A percentile compares a stretch with the other conserved stretches of the same genome.
phyloP scores from a whole-genome alignment of 2,888 invertebrate genomes.

The Aspidiotus rigidus region DNA sequence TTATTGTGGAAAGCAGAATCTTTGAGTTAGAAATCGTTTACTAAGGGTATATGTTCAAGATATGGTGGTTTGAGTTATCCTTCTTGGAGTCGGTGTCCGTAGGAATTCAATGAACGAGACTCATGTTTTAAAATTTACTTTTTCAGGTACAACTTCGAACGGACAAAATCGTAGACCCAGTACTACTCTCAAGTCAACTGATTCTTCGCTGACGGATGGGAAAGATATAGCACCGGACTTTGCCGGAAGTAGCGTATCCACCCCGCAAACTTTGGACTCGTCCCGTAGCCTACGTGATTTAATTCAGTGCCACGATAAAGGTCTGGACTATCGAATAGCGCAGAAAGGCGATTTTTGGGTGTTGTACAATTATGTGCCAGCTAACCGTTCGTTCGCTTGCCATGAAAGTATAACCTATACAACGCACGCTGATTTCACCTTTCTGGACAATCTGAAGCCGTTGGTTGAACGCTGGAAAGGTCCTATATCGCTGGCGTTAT shows the following conservation, averaged over 20 bases:
- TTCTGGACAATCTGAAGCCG: slow-evolving; percentile 79
- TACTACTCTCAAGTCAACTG: slow-evolving; percentile 26
- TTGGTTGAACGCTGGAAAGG: slow-evolving; percentile 79
- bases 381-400: slow-evolving; percentile 52
- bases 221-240: slow-evolving; percentile 16
- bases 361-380: slow-evolving; percentile 72
- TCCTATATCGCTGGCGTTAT: slow-evolving; percentile 76
- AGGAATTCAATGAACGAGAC: not conserved
- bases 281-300: slow-evolving; percentile 44
- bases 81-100: not conserved
- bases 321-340: slow-evolving; percentile 51
- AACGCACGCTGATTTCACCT: slow-evolving; percentile 84
- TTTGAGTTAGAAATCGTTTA: not conserved
- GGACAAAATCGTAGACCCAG: slow-evolving; percentile 26
- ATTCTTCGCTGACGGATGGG: slow-evolving; percentile 14
- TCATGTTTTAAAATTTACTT: not conserved
- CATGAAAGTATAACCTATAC: slow-evolving; percentile 83
- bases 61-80: not conserved
- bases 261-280: slow-evolving; percentile 18
- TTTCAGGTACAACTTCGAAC: slow-evolving; percentile 28
- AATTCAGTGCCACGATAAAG: slow-evolving; percentile 57
- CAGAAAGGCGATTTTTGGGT: slow-evolving; percentile 82
- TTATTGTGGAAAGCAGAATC: not conserved
- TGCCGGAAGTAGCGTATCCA: slow-evolving; percentile 36
- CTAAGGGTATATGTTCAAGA: too few species aligned